phyloP scores from a whole-genome alignment of 2,113 vertebrate species.

The Pogonocichla stellata region DNA sequence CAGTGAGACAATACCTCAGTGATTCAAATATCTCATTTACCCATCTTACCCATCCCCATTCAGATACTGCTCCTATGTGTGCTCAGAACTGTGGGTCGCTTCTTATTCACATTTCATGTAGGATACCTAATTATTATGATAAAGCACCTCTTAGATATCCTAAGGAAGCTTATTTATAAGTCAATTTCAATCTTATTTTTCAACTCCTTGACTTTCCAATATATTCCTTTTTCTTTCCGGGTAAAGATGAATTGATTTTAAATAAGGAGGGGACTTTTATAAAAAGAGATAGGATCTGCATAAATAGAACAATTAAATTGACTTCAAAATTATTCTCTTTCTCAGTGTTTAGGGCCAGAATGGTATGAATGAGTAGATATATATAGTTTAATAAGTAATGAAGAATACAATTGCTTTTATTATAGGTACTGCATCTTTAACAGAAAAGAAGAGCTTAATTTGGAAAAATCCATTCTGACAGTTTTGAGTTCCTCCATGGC shows the following conservation, averaged over 20 bases:
- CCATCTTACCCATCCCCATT: neutral
- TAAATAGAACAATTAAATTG: neutral
- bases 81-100: neutral
- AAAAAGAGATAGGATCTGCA: neutral
- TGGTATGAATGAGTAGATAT: neutral
- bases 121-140: neutral
- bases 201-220: neutral
- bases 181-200: neutral
- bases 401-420: neutral
- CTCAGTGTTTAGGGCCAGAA: neutral
- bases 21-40: neutral
- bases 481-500: neutral
- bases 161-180: neutral
- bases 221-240: neutral
- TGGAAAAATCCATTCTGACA: conserved; percentile 37
- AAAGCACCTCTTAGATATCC: neutral
- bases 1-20: neutral
- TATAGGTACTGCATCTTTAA: neutral
- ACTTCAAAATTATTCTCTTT: neutral
- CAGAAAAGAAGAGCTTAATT: neutral
- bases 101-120: neutral
- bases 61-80: neutral
- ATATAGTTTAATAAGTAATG: neutral
- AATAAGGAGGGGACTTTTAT: neutral
- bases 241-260: neutral